These are phyloP conservation scores for Heterodera schachtii DNA, from an alignment of 1,140 invertebrate genomes.

Conservation along the genomic window DNA sequence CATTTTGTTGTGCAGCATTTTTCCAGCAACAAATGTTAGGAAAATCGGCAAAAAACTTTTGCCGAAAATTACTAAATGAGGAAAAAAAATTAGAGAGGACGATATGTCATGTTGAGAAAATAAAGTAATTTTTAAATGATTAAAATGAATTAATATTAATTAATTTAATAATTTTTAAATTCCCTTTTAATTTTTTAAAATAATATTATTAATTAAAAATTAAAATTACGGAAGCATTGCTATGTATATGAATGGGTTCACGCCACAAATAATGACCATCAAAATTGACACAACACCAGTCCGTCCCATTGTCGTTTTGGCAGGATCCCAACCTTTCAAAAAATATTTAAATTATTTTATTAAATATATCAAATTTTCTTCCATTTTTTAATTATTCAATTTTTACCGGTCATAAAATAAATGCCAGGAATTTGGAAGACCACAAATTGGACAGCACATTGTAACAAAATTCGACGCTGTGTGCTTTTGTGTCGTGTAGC, in stretches of 20 bases:
- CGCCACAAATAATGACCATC: slow-evolving; percentile 7
- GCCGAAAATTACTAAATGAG: neutral
- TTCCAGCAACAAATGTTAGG: neutral
- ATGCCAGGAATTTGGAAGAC: slow-evolving; percentile 12
- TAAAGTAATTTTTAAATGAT: too few species aligned
- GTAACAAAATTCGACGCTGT: neutral
- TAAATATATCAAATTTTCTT: neutral
- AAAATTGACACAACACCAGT: neutral
- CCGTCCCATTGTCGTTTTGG: neutral
- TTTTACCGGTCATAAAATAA: neutral
- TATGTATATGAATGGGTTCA: slow-evolving; percentile 7
- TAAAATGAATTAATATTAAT: too few species aligned
- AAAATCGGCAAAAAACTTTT: slow-evolving; percentile 1
- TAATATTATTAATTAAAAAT: too few species aligned
- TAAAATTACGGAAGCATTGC: slow-evolving; percentile 10
- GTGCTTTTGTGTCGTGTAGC: neutral
- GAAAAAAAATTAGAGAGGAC: too few species aligned
- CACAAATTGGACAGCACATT: slow-evolving; percentile 6
- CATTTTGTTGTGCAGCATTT: neutral
- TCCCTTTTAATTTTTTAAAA: too few species aligned
- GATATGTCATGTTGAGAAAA: too few species aligned
- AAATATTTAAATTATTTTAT: neutral
- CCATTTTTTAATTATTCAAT: too few species aligned
- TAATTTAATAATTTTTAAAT: neutral
- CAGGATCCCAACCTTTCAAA: slow-evolving; percentile 1